These are phyloP conservation scores for Heliconius ethilla DNA, from an alignment of 2,888 invertebrate species.

Conservation along the genomic window DNA sequence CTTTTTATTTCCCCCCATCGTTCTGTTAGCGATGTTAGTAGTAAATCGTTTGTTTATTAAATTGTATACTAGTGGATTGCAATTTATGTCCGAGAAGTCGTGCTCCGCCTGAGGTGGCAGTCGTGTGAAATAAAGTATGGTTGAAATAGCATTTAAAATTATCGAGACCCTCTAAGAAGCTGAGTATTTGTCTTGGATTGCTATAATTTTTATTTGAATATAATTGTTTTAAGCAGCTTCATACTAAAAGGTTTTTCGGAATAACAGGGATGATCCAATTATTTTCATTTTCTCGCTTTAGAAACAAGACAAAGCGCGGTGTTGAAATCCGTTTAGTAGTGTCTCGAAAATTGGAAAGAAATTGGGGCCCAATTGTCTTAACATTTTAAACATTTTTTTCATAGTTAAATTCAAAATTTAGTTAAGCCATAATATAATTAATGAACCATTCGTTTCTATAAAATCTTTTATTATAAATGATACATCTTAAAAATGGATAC, in stretches of 20 bases:
- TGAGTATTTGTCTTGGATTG: constrained; percentile 12
- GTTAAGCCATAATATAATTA: too few relatives aligned
- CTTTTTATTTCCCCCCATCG: background rate
- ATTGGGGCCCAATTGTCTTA: background rate
- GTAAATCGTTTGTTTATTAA: constrained; percentile 42
- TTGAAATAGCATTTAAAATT: constrained; percentile 25
- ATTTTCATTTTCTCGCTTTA: too few relatives aligned
- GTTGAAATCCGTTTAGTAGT: background rate
- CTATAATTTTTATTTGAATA: background rate
- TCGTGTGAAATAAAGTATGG: constrained; percentile 31
- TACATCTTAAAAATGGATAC: background rate
- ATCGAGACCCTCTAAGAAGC: constrained; percentile 14
- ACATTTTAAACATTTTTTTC: too few relatives aligned
- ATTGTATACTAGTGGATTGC: constrained; percentile 42
- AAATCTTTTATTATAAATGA: background rate
- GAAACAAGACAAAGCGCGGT: too few relatives aligned
- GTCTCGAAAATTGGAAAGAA: background rate
- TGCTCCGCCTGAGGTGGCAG: constrained; percentile 40
- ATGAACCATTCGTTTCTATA: background rate
- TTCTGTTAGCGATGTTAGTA: constrained; percentile 29
- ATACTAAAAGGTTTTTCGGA: too few relatives aligned
- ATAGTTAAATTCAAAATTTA: too few relatives aligned
- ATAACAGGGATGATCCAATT: too few relatives aligned
- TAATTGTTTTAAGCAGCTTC: background rate
- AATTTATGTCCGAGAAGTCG: constrained; percentile 42